phyloP scores from a whole-genome alignment of 2,113 vertebrate species.

The Tupaia chinensis region DNA sequence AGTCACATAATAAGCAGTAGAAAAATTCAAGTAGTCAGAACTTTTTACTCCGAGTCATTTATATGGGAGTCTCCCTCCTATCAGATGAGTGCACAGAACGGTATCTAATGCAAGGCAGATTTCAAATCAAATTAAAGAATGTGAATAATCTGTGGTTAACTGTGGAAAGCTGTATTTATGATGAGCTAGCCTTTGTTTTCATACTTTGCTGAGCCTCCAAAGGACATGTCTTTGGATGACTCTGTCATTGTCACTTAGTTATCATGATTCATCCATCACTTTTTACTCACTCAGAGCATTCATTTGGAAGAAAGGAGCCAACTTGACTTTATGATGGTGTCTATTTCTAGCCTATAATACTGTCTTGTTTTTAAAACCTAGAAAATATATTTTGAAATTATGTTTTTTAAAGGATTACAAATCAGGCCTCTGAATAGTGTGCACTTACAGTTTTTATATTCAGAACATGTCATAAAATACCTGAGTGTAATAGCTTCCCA shows the following conservation, averaged over 20 bases:
- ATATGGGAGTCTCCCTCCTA: background rate
- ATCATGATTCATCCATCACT: background rate
- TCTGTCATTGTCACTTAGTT: background rate
- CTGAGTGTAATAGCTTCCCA: background rate
- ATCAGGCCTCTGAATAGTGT: background rate
- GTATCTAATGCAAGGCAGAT: background rate
- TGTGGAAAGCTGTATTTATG: background rate
- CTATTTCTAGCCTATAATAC: background rate
- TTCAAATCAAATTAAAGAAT: background rate
- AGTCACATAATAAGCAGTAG: background rate
- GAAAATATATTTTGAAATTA: background rate
- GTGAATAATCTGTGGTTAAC: background rate
- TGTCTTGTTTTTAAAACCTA: background rate
- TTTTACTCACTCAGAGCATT: background rate
- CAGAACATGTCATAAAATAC: background rate
- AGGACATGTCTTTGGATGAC: background rate
- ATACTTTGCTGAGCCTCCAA: background rate
- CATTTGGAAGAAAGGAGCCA: background rate
- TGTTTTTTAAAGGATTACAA: background rate
- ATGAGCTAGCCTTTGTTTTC: background rate
- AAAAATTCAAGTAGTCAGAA: background rate
- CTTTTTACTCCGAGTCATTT: background rate
- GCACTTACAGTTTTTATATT: background rate
- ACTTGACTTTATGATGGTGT: background rate
- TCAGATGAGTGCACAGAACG: background rate